Evolutionary conservation across 2,113 vertebrate genomes (phyloP), one percentile per base, ranked within the genome.

Genomic region (Sterna hirundo): DNA sequence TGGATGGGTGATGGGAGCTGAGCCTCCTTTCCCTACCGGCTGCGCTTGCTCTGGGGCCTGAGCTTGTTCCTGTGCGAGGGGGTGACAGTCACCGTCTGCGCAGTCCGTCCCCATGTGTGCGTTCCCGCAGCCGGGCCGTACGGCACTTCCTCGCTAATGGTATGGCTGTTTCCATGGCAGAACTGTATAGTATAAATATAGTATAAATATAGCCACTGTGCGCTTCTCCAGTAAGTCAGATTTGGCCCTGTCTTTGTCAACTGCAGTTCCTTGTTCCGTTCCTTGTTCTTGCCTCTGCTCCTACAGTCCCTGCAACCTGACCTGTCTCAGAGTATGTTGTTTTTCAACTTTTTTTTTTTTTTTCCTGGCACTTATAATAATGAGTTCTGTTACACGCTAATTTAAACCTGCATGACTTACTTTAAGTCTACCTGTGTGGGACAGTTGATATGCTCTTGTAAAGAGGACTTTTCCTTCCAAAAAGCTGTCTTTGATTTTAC

Each of bases 151-250:
- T 60, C 3, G 13, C 78, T 10, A 1, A 4, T 18, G 42, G 25
- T 36, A 7, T 6, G 36, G 27, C 52, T 27, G 2, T 51, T 46
- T n/a, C 62, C 40, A 4, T 15, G 55, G 14, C 40, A 62, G 70
- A 46, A 7, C 16, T 6, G 36, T 20, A 11, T 9, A 8, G 18
- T 7, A 0, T 44, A 23, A 60, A 21, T 26, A 11, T 5, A 10
- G 27, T 5, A 0, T 32, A 21, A 57, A 23, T 25, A 34, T 4
- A 46, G 49, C 58, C 19, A 2, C 54, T 4, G 44, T 7, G 25
- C 46, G 36, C 32, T 58, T 58, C 52, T 62, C 34, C 23, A 13
- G 2, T 21, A 30, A 60, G 42, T 20, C 38, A 18, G 46, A 27
- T 30, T 58, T 36, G 71, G 30, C 51, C 32, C 58, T 17, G 60